phyloP scores from a whole-genome alignment of 2,113 vertebrate genomes.

The Bubo bubo region DNA sequence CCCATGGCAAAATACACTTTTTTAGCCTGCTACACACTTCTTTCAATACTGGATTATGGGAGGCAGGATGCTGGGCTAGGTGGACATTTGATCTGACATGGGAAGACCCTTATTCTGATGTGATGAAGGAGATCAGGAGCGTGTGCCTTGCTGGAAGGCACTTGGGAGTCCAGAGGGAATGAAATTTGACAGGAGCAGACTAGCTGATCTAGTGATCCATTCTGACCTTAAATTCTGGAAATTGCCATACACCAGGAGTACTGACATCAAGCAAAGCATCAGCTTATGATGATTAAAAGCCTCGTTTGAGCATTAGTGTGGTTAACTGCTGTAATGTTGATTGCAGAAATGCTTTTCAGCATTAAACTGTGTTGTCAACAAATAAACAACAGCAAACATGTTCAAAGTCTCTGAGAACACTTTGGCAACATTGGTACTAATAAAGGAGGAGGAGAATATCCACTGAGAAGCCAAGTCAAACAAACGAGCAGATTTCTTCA shows the following conservation, averaged over 20 bases:
- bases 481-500: not conserved
- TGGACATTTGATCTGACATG: not conserved
- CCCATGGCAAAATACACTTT: not conserved
- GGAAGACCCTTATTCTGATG: not conserved
- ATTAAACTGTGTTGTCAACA: not conserved
- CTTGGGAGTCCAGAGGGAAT: not conserved
- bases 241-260: not conserved
- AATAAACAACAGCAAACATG: not conserved
- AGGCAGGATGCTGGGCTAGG: not conserved
- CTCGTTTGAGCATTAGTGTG: not conserved
- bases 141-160: not conserved
- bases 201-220: not conserved
- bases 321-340: not conserved
- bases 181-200: not conserved
- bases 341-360: not conserved
- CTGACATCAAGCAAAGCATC: not conserved
- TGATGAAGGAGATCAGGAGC: not conserved
- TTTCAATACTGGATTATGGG: not conserved
- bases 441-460: not conserved
- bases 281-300: not conserved
- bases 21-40: not conserved
- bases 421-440: not conserved
- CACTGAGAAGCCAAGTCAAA: not conserved
- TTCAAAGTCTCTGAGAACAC: not conserved
- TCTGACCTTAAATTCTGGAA: constrained; percentile 11